These are phyloP conservation scores for Monoplex corrugatus DNA, from an alignment of 2,888 invertebrate species.

Conservation along the genomic window DNA sequence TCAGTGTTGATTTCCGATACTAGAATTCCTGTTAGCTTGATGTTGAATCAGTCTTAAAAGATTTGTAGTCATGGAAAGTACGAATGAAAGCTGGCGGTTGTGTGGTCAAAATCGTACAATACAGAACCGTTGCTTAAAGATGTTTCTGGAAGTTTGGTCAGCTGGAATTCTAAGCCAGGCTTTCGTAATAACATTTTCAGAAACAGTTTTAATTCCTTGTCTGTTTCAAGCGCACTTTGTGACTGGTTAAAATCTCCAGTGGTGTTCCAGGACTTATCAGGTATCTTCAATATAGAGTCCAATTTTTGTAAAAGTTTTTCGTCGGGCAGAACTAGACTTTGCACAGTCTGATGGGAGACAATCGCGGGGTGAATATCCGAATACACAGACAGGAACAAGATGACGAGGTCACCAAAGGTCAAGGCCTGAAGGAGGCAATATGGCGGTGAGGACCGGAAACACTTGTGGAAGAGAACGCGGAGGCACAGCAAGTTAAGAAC, in stretches of 20 bases:
- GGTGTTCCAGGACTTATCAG: not conserved
- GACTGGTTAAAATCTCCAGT: not conserved
- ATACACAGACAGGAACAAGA: conserved; percentile 42
- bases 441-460: conserved; percentile 24
- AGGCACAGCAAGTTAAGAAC: conserved; percentile 44
- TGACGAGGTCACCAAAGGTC: conserved; percentile 42
- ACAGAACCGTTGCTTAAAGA: not conserved
- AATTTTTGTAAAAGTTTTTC: not conserved
- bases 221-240: not conserved
- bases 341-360: not conserved
- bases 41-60: not conserved
- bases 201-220: not conserved
- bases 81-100: not conserved
- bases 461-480: conserved; percentile 21
- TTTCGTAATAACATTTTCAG: not conserved
- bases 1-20: conserved; percentile 38
- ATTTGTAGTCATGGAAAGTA: not conserved
- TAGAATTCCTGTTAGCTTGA: not conserved
- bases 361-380: conserved; percentile 50
- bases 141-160: not conserved
- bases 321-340: not conserved
- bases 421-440: conserved; percentile 46
- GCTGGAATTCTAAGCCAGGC: not conserved
- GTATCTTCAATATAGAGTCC: not conserved
- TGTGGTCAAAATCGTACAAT: not conserved